Evolutionary conservation across 2,888 invertebrate genomes (phyloP).

Genomic region (Horisme vitalbata): DNA sequence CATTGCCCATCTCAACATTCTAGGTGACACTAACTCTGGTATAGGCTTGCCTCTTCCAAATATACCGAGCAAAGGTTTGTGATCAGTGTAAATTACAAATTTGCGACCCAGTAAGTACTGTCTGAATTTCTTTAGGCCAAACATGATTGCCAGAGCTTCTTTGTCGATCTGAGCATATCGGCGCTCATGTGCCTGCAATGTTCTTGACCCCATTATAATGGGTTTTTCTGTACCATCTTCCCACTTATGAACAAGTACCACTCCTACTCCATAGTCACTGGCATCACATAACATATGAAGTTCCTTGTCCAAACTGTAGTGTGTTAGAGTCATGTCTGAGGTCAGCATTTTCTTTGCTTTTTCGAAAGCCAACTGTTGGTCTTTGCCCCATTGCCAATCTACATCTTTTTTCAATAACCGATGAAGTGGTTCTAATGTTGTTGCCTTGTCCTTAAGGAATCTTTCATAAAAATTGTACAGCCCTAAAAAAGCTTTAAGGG

Average conservation of each 20-base stretch:
- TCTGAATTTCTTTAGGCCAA: slow-evolving; percentile 27
- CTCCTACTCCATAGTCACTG: slow-evolving; percentile 1
- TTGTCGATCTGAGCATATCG: slow-evolving; percentile 20
- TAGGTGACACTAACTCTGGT: slow-evolving; percentile 7
- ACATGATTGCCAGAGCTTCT: slow-evolving; percentile 33
- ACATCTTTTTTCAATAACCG: slow-evolving; percentile 9
- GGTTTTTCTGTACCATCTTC: slow-evolving; percentile 25
- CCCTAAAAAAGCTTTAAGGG: slow-evolving; percentile 1
- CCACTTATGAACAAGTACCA: background rate
- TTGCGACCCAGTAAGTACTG: slow-evolving; percentile 17
- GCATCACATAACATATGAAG: background rate
- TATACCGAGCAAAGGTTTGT: slow-evolving; percentile 23
- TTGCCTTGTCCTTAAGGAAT: slow-evolving; percentile 3
- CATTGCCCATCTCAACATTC: slow-evolving; percentile 10
- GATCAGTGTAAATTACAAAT: slow-evolving; percentile 23
- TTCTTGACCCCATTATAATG: slow-evolving; percentile 27
- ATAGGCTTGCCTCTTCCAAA: slow-evolving; percentile 9
- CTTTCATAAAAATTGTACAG: slow-evolving; percentile 11
- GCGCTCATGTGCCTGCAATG: background rate
- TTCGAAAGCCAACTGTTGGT: slow-evolving; percentile 19
- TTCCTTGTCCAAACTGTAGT: slow-evolving; percentile 5
- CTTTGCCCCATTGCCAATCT: slow-evolving; percentile 14
- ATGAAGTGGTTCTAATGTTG: slow-evolving; percentile 11
- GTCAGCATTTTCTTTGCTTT: slow-evolving; percentile 20
- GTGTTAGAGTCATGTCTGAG: slow-evolving; percentile 14